Conservation (phyloP, 2,113 vertebrate genomes). For the Callorhinus ursinus region DNA sequence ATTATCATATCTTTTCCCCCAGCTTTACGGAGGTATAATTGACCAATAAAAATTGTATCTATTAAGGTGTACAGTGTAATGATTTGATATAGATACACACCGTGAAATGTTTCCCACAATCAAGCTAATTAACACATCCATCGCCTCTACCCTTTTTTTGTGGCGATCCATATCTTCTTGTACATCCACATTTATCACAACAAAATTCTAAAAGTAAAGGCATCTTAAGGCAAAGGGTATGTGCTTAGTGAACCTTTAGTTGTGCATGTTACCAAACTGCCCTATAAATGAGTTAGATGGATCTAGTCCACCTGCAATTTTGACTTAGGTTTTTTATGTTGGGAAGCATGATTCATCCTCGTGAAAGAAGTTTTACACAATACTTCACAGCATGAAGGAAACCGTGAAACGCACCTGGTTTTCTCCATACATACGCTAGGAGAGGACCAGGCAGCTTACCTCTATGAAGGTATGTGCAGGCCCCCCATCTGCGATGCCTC, state of each 20-base stretch:
- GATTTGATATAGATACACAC: background rate
- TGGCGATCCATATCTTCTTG: background rate
- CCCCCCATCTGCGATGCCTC: fast-evolving
- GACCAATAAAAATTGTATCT: background rate
- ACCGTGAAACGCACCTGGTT: fast-evolving
- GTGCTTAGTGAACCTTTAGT: background rate
- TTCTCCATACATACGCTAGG: background rate
- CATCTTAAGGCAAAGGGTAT: background rate
- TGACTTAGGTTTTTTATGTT: background rate
- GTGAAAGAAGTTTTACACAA: background rate
- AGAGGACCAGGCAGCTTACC: too few relatives aligned
- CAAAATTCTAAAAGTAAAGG: background rate
- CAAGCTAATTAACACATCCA: background rate
- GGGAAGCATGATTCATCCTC: background rate
- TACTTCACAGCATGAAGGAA: background rate
- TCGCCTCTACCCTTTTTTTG: background rate
- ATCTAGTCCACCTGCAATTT: background rate
- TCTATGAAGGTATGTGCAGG: fast-evolving
- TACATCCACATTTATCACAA: background rate
- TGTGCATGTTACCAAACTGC: background rate
- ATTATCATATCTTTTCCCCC: background rate
- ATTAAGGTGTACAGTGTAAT: too few relatives aligned
- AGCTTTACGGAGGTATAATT: background rate
- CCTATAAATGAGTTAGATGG: background rate
- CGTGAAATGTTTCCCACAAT: background rate